Conservation (phyloP, 2,113 vertebrate genomes). For the Macquaria ambigua region DNA sequence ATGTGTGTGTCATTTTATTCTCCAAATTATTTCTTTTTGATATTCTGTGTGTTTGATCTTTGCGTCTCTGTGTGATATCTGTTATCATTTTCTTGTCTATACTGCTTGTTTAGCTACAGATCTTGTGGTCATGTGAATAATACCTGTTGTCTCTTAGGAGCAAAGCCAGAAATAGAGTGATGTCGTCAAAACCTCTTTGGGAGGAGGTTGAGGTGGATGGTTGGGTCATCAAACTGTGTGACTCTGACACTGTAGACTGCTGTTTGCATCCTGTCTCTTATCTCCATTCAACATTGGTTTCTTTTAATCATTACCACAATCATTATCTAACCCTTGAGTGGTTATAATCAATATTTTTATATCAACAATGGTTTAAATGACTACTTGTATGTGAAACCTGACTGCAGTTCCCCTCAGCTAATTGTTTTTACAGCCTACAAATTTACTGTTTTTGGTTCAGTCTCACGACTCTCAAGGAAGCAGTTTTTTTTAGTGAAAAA, state of each 20-base stretch:
- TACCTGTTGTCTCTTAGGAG: conserved; percentile 19
- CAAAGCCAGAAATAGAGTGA: conserved; percentile 4
- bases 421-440: conserved; percentile 6
- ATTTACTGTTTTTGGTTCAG: background rate
- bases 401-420: background rate
- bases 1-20: background rate
- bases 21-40: background rate
- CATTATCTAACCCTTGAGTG: background rate
- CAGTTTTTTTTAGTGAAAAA: conserved; percentile 32
- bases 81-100: conserved; percentile 7
- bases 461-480: background rate
- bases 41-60: conserved; percentile 7
- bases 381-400: background rate
- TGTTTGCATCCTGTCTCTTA: background rate
- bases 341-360: background rate
- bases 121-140: conserved; percentile 2
- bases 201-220: background rate
- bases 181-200: conserved; percentile 6
- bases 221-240: background rate
- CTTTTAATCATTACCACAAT: background rate
- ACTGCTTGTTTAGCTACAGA: conserved; percentile 8
- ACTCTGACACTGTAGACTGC: background rate
- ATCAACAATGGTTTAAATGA: background rate
- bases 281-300: background rate
- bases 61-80: background rate